Evolutionary conservation across 2,113 vertebrate species (phyloP).

Genomic region (Numida meleagris): DNA sequence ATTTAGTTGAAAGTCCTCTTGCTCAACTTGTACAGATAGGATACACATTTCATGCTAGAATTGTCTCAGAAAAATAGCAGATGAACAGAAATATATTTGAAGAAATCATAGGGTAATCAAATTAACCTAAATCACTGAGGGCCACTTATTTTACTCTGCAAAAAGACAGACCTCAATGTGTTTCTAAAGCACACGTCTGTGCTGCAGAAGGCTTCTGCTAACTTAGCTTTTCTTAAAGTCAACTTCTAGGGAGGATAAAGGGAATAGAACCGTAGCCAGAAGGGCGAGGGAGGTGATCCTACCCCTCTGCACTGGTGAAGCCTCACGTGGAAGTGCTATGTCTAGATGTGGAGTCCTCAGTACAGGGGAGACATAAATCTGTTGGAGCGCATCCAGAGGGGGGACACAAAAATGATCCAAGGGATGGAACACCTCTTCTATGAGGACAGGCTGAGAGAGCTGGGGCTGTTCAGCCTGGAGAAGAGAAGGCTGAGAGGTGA

Average conservation of each 20-base stretch:
- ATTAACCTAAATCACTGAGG: neutral
- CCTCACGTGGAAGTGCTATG: too few species aligned
- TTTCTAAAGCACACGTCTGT: neutral
- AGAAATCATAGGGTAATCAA: neutral
- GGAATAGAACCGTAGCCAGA: too few species aligned
- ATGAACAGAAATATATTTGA: neutral
- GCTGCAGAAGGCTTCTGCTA: neutral
- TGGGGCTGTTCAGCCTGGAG: too few species aligned
- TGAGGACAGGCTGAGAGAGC: too few species aligned
- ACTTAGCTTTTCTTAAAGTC: neutral
- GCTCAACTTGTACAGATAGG: neutral
- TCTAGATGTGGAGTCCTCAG: too few species aligned
- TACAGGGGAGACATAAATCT: too few species aligned
- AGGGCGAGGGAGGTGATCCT: too few species aligned
- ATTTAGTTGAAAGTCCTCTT: neutral
- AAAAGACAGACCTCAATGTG: neutral
- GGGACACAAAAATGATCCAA: too few species aligned
- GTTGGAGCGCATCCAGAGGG: too few species aligned
- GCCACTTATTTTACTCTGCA: neutral
- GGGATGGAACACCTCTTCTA: too few species aligned
- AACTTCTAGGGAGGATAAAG: neutral
- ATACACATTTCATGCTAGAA: neutral
- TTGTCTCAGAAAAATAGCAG: neutral
- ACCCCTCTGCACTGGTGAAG: too few species aligned
- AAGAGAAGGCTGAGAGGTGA: too few species aligned